A percentile compares a stretch with the other conserved stretches of the same genome.
Conservation (phyloP, 2,113 vertebrate species). For the Aleadryas rufinucha region DNA sequence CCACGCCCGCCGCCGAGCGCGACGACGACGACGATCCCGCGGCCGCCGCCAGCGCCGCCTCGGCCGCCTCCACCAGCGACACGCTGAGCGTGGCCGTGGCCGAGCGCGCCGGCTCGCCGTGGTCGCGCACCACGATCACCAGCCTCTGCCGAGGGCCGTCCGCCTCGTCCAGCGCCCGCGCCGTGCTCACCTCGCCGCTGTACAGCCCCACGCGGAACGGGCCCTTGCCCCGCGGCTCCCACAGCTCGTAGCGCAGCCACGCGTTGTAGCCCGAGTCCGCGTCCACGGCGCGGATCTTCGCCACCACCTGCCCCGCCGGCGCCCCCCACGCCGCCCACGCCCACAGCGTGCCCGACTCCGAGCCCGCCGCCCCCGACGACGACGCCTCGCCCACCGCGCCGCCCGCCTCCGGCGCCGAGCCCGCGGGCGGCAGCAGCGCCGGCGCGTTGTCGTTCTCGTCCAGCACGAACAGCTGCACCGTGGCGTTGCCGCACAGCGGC, state of each 20-base stretch:
- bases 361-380: too few relatives aligned
- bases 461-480: too few relatives aligned
- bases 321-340: neutral
- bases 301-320: conserved; percentile 62
- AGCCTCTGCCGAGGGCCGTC: too few relatives aligned
- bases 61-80: conserved; percentile 38
- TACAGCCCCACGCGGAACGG: neutral
- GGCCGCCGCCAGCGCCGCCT: neutral
- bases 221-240: conserved; percentile 16
- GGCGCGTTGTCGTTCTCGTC: too few relatives aligned
- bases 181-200: neutral
- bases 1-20: too few relatives aligned
- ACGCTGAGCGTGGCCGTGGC: neutral
- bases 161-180: too few relatives aligned
- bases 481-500: too few relatives aligned
- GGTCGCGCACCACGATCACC: too few relatives aligned
- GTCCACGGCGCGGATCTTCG: conserved; percentile 72
- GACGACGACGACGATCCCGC: neutral
- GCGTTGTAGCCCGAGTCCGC: conserved; percentile 74
- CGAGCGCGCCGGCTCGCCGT: neutral
- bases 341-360: neutral
- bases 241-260: conserved; percentile 70
- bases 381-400: too few relatives aligned
- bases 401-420: too few relatives aligned
- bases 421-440: too few relatives aligned